phyloP scores from a whole-genome alignment of 2,797 vertebrate species.

The Muraenolepis orangiensis region DNA sequence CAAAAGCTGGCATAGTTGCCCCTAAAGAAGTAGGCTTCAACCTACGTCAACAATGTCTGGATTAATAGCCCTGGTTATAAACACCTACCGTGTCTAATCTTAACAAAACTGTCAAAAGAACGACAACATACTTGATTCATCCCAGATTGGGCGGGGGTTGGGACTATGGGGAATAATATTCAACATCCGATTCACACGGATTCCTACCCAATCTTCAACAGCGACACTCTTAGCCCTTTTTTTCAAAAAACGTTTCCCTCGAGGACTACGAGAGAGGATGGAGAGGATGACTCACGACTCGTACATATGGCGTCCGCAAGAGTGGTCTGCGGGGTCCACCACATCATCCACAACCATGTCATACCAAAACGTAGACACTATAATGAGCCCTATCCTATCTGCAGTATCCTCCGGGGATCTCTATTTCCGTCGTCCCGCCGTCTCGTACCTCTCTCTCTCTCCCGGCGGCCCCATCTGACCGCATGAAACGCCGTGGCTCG shows the following conservation, averaged over 20 bases:
- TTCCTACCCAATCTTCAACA: background rate
- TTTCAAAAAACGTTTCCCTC: background rate
- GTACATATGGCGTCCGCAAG: background rate
- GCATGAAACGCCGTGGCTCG: background rate
- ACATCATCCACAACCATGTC: background rate
- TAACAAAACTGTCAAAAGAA: no score
- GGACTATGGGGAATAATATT: background rate
- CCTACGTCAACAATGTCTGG: background rate
- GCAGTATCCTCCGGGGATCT: background rate
- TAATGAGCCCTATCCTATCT: conserved; percentile 51
- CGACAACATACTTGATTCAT: background rate
- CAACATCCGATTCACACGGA: background rate
- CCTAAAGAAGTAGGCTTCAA: background rate
- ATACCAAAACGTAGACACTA: no score
- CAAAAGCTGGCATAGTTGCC: background rate
- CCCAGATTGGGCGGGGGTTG: background rate
- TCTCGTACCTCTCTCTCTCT: background rate
- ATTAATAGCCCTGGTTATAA: background rate
- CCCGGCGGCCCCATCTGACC: background rate
- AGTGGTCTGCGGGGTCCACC: background rate
- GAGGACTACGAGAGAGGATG: background rate
- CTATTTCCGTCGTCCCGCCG: background rate
- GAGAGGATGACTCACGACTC: background rate
- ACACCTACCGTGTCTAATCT: no score
- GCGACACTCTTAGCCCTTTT: background rate